Base-by-base conservation (phyloP, 2,113 vertebrate species). In the Nerophis ophidion region DNA sequence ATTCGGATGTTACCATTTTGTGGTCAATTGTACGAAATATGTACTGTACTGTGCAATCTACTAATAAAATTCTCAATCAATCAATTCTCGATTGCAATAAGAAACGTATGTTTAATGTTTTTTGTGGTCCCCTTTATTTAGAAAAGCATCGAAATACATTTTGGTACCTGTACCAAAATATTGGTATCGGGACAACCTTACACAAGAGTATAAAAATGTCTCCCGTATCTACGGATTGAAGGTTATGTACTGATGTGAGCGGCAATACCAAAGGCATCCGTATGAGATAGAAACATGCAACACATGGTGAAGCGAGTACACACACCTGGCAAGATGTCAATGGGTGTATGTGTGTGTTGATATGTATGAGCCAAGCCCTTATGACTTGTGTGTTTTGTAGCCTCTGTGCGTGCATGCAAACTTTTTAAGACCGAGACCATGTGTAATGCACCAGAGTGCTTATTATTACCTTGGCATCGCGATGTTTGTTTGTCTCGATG, bases 281-380 rank as follows among this genome's bases (percentile, higher is more conserved):
- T 65, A 67, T 72, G 42, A 51, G 38, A 48, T 63, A 60, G 46
- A 64, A 61, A 67, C 58, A 16, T 56, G 48, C 65, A 67, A 48
- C 65, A 66, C 68, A 55, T 58, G 48, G 61, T 72, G 57, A 69
- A 26, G 26, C 26, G 61, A 60, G 60, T 59, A 34, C 19, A 65
- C 74, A 65, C 59, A 81, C 63, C 79, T 86, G 83, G 81, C 60
- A 66, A 63, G 56, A 71, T 63, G 67, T 74, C 57, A 73, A 63
- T 70, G 16, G n/a, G 57, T 51, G 53, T 48, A 64, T 33, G 63
- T 35, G 60, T 19, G 69, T 66, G 50, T 70, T 55, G 74, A 61
- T 57, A 34, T 81, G 61, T 66, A 55, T 38, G 61, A 53, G 76
- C 73, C 71, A 73, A 74, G 59, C 55, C 63, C 51, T 75, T 71